Base-by-base conservation (phyloP, 2,113 vertebrate species). In the Pygoscelis antarcticus region DNA sequence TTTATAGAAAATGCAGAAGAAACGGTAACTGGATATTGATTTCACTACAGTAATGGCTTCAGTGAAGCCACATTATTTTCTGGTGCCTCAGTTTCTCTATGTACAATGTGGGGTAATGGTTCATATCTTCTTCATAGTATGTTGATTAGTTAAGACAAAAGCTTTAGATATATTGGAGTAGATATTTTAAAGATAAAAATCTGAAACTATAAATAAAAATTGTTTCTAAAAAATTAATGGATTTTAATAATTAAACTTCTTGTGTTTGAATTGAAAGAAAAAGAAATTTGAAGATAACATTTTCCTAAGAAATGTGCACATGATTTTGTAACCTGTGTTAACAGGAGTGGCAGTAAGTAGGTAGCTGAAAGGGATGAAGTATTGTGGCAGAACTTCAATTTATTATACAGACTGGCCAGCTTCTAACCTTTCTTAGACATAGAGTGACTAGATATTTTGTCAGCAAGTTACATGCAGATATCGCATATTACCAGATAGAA, bases 401-500 rank as follows among this genome's bases (percentile, higher is more conserved):
- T 32, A 10, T 60, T 34, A 4, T 17, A 25, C 3, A 16, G 13
- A 54, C 60, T 71, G 26, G 8, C 4, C 29, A 58, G 17, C 10
- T 58, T 75, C 17, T 51, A 55, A 22, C n/a, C 9, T 69, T 55
- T 57, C n/a, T 69, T 42, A 18, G 52, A 34, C 4, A 11, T 3
- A 36, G 29, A 65, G 11, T 29, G 32, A 51, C 10, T 40, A 11
- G 44, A 44, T 36, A 1, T 40, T 84, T 78, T 87, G n/a, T 87
- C 32, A 68, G 22, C 0, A 5, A 70, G 29, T n/a, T 85, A 26
- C 47, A 61, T 18, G 6, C 5, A 51, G 16, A 5, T 20, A 18
- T 44, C 3, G 0, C 16, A 3, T 52, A 16, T 62, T 55, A 58
- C 27, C 5, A 7, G 16, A 4, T 6, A 46, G 10, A 34, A 0